Evolutionary conservation across 2,888 invertebrate species (phyloP).

Genomic region (Strigamia maritima): DNA sequence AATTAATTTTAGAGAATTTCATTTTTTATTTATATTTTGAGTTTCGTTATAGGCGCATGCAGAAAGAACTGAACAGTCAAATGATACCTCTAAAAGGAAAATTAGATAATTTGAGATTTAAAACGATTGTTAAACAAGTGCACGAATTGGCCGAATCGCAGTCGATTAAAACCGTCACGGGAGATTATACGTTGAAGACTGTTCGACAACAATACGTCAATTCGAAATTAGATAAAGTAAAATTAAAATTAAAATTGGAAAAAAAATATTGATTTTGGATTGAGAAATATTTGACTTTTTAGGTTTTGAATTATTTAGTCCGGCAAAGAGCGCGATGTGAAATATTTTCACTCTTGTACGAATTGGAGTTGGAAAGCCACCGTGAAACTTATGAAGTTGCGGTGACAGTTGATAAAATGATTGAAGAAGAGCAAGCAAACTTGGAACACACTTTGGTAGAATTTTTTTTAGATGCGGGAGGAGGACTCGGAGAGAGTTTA

Average conservation of each 20-base stretch:
- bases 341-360: background rate
- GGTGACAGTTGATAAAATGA: background rate
- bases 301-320: background rate
- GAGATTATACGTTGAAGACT: background rate
- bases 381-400: background rate
- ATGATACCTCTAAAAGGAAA: background rate
- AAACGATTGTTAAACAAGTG: background rate
- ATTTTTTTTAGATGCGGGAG: no score
- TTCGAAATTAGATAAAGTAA: background rate
- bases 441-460: constrained; percentile 58
- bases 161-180: background rate
- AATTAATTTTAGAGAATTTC: background rate
- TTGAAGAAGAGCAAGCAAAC: constrained; percentile 4
- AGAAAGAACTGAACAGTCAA: background rate
- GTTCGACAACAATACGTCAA: background rate
- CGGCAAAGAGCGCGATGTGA: background rate
- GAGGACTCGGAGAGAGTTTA: no score
- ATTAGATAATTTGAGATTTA: background rate
- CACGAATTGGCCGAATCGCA: background rate
- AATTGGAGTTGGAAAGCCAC: background rate
- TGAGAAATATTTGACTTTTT: background rate
- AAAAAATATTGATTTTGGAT: background rate
- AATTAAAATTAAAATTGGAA: background rate
- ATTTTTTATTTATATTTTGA: no score
- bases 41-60: background rate